Evolutionary conservation across 2,888 invertebrate genomes (phyloP), one percentile per base, ranked within the genome.

Genomic region (Agrotis exclamationis): DNA sequence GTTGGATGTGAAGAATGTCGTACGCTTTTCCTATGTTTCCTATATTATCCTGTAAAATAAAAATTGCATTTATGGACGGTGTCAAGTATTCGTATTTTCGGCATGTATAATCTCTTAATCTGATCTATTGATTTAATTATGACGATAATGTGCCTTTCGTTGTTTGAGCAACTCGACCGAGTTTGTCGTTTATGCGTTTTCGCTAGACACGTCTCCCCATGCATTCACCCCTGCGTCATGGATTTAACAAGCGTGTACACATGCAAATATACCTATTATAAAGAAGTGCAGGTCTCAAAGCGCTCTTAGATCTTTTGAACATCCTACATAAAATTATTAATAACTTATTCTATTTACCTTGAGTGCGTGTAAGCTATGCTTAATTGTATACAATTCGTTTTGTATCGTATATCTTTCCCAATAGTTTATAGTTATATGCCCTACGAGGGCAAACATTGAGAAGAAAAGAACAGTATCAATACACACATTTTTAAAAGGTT

Each of bases 351-450:
- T 39, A 63, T 47, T 79, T 88, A 95, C 95, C 91, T 93, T 93
- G 16, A 95, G 76, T 28, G 83, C 66, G 62, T 90, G 70, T 48
- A 96, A 82, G 56, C 90, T 93, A 18, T 79, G 82, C 79, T 93
- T 95, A 88, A 95, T 90, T 33, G 79, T 83, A 11, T 73, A 74
- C 33, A 95, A 73, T 74, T 95, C 93, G 2, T 80, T 84, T 70
- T 92, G 89, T 63, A 95, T 86, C 3, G 90, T 79, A 57, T 90
- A 90, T 63, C 89, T 86, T 74, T 95, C 95, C 94, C 93, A 95
- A 70, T 93, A 88, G 63, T 91, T 92, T 1, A 91, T 85, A 2
- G 87, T 84, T 9, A 94, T 63, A 76, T 95, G 94, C 11, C 93
- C 93, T 0, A 92, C 76, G 5, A 95, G 70, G 2, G 88, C 87